Evolutionary conservation across 1,140 invertebrate species (phyloP).

Genomic region (Chrysoperla carnea): DNA sequence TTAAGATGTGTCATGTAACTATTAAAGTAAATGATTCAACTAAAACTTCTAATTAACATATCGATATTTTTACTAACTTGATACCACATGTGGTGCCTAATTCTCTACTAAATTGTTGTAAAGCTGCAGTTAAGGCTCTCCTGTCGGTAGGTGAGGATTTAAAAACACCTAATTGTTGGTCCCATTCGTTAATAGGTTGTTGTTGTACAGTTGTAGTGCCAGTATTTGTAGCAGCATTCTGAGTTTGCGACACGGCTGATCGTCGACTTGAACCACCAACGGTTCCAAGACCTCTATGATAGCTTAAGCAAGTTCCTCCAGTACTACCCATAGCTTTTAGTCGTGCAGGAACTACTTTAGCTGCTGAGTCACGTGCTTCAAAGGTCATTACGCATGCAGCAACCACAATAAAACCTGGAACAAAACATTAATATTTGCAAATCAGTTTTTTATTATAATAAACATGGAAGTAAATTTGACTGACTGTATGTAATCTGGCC

Average conservation of each 20-base stretch:
- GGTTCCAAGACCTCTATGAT: background rate
- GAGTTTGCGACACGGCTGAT: constrained; percentile 14
- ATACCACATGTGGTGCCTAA: background rate
- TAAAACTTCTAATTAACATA: no score
- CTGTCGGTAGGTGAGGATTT: background rate
- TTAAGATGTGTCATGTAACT: no score
- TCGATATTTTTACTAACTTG: no score
- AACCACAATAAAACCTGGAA: constrained; percentile 73
- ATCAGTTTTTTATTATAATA: background rate
- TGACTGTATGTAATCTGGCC: no score
- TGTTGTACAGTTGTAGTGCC: background rate
- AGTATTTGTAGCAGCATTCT: background rate
- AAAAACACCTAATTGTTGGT: background rate
- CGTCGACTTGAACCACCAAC: constrained; percentile 3
- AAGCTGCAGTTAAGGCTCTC: background rate
- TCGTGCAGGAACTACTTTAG: constrained; percentile 67
- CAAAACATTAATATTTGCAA: constrained; percentile 8
- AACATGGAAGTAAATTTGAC: background rate
- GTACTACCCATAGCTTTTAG: constrained; percentile 36
- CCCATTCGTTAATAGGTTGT: background rate
- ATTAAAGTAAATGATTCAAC: no score
- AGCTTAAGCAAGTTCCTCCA: constrained; percentile 19
- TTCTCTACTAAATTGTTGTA: background rate
- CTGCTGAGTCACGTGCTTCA: constrained; percentile 71
- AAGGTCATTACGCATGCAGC: constrained; percentile 92